phyloP scores from a whole-genome alignment of 2,797 vertebrate genomes.

The Alca torda region DNA sequence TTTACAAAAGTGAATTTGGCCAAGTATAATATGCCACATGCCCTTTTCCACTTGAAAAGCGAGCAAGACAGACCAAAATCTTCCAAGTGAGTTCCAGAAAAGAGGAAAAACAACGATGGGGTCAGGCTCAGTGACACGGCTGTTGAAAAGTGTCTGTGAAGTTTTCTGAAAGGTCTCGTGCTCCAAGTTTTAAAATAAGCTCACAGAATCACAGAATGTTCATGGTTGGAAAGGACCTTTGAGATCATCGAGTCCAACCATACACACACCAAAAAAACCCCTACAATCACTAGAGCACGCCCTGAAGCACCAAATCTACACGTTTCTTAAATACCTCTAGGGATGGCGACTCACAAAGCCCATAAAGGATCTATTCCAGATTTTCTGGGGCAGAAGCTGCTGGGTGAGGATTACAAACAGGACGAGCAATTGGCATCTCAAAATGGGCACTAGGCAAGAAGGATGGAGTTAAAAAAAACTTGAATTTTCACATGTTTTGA shows the following conservation, averaged over 20 bases:
- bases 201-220: neutral
- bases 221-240: no score
- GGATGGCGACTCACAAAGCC: neutral
- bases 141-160: neutral
- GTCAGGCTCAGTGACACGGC: neutral
- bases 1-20: neutral
- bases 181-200: neutral
- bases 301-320: no score
- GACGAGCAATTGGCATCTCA: neutral
- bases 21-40: accelerated
- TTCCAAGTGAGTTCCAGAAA: neutral
- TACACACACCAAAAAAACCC: no score
- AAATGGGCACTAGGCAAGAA: neutral
- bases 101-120: neutral
- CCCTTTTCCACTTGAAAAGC: neutral
- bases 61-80: neutral
- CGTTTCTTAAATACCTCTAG: no score
- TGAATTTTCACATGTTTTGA: neutral
- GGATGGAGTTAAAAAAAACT: neutral
- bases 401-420: neutral
- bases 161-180: neutral
- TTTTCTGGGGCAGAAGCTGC: neutral
- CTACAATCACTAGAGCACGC: no score
- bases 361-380: neutral
- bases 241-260: no score